A percentile compares a stretch with the other conserved stretches of the same genome.
These are phyloP conservation scores for Scaptomyza flava DNA, from an alignment of 2,888 invertebrate genomes.

Conservation along the genomic window DNA sequence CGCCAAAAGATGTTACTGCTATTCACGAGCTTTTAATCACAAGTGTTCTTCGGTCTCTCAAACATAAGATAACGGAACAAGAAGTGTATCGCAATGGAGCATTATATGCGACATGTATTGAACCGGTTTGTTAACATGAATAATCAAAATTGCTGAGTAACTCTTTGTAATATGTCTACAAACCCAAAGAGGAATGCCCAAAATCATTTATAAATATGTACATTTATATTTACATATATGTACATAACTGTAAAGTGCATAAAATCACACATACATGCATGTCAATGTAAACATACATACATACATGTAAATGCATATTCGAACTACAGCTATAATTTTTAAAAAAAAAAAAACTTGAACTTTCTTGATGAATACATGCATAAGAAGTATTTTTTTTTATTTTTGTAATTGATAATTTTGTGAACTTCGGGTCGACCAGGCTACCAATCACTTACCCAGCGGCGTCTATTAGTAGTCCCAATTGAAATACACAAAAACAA, in stretches of 20 bases:
- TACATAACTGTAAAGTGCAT: not conserved
- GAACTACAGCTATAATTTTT: not conserved
- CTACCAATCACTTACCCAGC: slow-evolving; percentile 69
- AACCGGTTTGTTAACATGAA: slow-evolving; percentile 44
- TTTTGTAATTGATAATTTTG: slow-evolving; percentile 36
- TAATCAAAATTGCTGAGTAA: slow-evolving; percentile 16
- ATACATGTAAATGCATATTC: not conserved
- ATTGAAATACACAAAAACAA: slow-evolving; percentile 64
- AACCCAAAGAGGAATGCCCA: not conserved
- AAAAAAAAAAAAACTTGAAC: not conserved
- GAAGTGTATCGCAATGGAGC: slow-evolving; percentile 9
- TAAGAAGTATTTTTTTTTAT: not conserved
- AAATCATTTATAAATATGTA: not conserved
- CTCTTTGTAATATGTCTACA: slow-evolving; percentile 1
- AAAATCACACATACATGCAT: too few species aligned
- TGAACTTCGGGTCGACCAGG: not conserved
- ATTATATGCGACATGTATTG: slow-evolving; percentile 17
- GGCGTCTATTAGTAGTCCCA: slow-evolving; percentile 63
- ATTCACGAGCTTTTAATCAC: slow-evolving; percentile 7
- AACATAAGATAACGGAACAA: slow-evolving; percentile 35
- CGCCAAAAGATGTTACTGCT: not conserved
- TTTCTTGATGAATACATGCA: not conserved
- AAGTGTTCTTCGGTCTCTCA: not conserved
- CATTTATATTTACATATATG: not conserved
- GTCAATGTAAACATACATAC: too few species aligned